Percentiles rank a stretch among this genome's conserved stretches.
Evolutionary conservation across 2,113 vertebrate species (phyloP).

Genomic region (Poicephalus meyeri): DNA sequence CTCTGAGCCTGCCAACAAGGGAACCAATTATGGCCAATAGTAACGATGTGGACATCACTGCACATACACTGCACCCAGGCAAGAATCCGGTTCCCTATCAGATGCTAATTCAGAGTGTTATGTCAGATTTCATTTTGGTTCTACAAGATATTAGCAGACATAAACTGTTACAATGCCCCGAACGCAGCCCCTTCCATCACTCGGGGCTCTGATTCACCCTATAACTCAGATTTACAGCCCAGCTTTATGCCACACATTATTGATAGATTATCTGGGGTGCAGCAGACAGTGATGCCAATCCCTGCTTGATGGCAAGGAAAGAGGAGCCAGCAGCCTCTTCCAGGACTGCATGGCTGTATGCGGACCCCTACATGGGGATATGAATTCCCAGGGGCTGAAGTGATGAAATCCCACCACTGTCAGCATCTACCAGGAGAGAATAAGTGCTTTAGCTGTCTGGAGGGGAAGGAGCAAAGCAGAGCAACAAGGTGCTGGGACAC

Average conservation of each 20-base stretch:
- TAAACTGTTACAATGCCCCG: not conserved
- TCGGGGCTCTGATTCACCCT: not conserved
- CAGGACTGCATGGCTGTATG: not conserved
- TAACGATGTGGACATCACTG: not conserved
- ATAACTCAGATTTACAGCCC: not conserved
- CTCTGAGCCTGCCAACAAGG: not conserved
- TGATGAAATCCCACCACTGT: not conserved
- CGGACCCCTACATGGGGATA: accelerated
- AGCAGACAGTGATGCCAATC: not conserved
- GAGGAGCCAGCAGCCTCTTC: not conserved
- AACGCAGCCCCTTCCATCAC: not conserved
- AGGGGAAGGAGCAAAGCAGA: not conserved
- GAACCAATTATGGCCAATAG: not conserved
- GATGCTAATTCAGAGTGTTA: not conserved
- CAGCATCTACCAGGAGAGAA: not conserved
- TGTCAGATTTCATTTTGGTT: slow-evolving; percentile 7
- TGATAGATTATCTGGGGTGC: not conserved
- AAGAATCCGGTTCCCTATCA: not conserved
- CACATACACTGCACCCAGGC: not conserved
- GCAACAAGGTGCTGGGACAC: accelerated
- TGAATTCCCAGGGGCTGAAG: not conserved
- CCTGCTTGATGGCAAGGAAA: not conserved
- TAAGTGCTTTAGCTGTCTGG: not conserved
- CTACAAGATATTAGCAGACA: not conserved
- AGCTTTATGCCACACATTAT: not conserved